phyloP scores from a whole-genome alignment of 2,888 invertebrate species.

The Acronicta alni region DNA sequence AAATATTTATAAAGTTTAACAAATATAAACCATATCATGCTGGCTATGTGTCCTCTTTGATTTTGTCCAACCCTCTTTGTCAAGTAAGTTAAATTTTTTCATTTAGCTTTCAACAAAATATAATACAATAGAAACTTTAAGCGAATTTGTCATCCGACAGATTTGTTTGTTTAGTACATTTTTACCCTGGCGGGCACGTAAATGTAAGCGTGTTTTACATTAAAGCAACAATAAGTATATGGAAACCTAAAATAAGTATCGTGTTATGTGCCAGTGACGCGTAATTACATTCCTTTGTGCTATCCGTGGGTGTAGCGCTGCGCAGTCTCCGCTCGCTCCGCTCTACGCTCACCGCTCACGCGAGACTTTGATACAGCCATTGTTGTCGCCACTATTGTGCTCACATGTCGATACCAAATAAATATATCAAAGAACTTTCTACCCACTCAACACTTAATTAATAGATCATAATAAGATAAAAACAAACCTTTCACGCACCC shows the following conservation, averaged over 20 bases:
- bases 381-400: conserved; percentile 53
- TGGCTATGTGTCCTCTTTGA: conserved; percentile 3
- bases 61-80: conserved; percentile 1
- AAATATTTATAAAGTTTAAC: no score
- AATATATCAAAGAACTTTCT: conserved; percentile 31
- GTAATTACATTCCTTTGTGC: conserved; percentile 85
- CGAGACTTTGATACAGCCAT: conserved; percentile 39
- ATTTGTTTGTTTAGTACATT: background rate
- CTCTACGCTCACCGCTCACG: conserved; percentile 21
- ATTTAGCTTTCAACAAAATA: conserved; percentile 1
- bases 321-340: conserved; percentile 26
- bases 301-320: conserved; percentile 55
- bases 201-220: conserved; percentile 11
- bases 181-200: background rate
- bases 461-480: conserved; percentile 13
- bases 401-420: conserved; percentile 53
- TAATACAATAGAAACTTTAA: conserved; percentile 15
- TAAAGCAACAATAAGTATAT: conserved; percentile 21
- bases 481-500: conserved; percentile 3
- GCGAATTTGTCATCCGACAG: conserved; percentile 3
- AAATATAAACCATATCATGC: background rate
- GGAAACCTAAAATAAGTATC: conserved; percentile 63
- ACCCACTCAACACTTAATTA: conserved; percentile 41
- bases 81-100: conserved; percentile 6
- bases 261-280: conserved; percentile 73